These are phyloP conservation scores for Oxycera nigricornis DNA, from an alignment of 2,888 invertebrate genomes.

Conservation along the genomic window DNA sequence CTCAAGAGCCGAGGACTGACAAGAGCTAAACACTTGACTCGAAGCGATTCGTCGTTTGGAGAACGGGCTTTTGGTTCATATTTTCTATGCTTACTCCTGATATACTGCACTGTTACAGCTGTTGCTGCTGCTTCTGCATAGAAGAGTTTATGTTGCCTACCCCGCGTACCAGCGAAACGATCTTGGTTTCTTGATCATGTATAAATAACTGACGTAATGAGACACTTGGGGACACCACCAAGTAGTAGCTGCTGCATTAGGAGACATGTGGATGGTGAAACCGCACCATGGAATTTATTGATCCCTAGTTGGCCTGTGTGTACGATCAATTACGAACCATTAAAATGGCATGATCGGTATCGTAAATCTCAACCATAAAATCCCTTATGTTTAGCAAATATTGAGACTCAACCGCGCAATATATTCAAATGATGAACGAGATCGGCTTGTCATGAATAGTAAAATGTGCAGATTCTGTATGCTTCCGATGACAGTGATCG, in stretches of 20 bases:
- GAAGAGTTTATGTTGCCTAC: background rate
- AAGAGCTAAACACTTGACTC: background rate
- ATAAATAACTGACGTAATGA: constrained; percentile 23
- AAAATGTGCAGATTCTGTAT: background rate
- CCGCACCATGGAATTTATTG: background rate
- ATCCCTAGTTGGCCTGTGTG: background rate
- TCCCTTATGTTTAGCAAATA: background rate
- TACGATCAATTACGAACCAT: constrained; percentile 23
- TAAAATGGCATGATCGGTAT: constrained; percentile 18
- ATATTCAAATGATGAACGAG: constrained; percentile 17
- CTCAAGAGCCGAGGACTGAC: background rate
- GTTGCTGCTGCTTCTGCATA: background rate
- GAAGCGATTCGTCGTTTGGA: no score
- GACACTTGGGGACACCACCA: constrained; percentile 12
- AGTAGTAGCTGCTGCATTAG: background rate
- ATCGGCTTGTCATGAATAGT: background rate
- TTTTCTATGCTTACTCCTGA: background rate
- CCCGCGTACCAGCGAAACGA: background rate
- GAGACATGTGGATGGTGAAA: background rate
- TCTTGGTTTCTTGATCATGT: background rate
- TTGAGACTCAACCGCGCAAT: background rate
- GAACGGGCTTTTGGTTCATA: constrained; percentile 1
- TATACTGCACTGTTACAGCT: background rate
- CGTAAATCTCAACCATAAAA: background rate
- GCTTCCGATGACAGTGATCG: background rate